Base-by-base conservation (phyloP, 2,797 vertebrate species). In the Botia almorhae region DNA sequence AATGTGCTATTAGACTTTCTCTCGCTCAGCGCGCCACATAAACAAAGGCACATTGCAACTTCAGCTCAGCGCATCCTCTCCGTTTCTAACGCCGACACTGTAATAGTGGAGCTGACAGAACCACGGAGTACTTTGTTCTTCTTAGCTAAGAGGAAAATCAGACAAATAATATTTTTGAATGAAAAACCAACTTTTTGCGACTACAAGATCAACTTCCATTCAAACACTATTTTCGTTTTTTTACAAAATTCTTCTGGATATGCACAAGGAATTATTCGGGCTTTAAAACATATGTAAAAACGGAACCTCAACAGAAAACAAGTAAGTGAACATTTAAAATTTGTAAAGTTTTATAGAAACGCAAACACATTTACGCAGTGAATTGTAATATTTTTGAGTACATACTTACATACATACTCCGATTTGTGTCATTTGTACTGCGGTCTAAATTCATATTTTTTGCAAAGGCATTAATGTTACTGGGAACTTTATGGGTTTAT, bases 281-380 rank as follows among this genome's bases (percentile, higher is more conserved):
- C 90, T 91, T 88, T 90, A 91, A 93, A 94, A 91, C 93, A 93
- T 89, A 96, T 96, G 95, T 97, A 97, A 99, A 98, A 95, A 99
- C 97, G 96, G 97, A 99, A 97, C 95, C 96, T 90, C 93, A 92
- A 97, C 96, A 95, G 97, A 95, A 95, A 92, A 92, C 94, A 93
- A 96, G 97, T 98, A 96, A 92, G 97, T 98, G 17, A 36, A 91
- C 73, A 21, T 81, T 39, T 72, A 73, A 51, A 69, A 68, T 55
- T 29, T 16, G 13, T 29, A 61, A 33, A 61, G 17, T 33, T 73
- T 79, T 23, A 61, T 21, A 50, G 36, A 50, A 61, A 51, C 12
- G 4, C 17, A 39, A 39, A 61, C 11, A 19, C 23, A 0, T 46
- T 10, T 29, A 21, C 26, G 29, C 16, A n/a, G 3, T 51, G 8